Conservation (phyloP, 35 echinoderm and acorn worm species). For the Apostichopus japonicus region DNA sequence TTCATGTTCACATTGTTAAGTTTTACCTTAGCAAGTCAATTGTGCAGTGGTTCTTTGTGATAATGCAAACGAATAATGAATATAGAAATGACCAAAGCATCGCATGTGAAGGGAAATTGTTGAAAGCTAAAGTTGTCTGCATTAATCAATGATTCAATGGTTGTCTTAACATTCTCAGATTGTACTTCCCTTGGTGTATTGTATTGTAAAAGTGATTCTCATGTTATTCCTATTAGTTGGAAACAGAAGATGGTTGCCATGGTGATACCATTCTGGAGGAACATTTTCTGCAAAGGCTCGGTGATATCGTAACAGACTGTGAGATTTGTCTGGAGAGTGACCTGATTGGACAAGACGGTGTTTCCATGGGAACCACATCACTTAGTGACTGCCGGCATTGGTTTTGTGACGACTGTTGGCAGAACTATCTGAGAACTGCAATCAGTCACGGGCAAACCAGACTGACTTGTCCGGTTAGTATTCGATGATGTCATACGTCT, state of each 20-base stretch:
- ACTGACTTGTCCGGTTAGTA: slow-evolving; percentile 89
- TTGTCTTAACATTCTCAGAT: no score
- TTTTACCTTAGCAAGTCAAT: no score
- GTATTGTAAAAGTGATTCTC: neutral
- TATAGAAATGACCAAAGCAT: no score
- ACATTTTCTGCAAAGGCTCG: neutral
- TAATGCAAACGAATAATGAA: no score
- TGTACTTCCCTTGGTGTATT: no score
- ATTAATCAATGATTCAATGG: no score
- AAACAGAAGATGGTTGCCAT: neutral
- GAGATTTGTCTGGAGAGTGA: slow-evolving; percentile 35
- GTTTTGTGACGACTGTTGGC: slow-evolving; percentile 93
- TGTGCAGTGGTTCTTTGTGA: no score
- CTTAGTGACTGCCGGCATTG: slow-evolving; percentile 74
- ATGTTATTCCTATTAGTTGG: neutral
- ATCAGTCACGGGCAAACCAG: slow-evolving; percentile 66
- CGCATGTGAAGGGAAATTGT: no score
- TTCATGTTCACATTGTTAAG: no score
- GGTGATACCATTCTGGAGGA: neutral
- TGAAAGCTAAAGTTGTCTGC: no score
- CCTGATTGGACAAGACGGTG: neutral
- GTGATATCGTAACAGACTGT: neutral
- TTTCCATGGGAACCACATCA: slow-evolving; percentile 20
- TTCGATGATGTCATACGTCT: neutral
- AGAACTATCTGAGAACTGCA: slow-evolving; percentile 60